phyloP scores from a whole-genome alignment of 2,797 vertebrate species.

The Malurus splendens region DNA sequence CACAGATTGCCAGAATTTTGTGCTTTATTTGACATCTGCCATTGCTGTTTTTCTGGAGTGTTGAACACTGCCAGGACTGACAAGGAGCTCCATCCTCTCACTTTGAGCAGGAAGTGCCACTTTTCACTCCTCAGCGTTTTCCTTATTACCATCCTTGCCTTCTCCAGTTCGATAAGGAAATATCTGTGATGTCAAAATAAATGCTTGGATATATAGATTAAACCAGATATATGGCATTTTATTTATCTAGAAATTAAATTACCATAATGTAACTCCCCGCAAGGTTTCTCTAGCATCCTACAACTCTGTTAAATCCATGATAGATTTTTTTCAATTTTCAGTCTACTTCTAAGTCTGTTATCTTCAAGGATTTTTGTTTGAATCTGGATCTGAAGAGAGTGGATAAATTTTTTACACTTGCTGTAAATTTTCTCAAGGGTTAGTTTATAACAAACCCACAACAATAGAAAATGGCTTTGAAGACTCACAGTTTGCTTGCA shows the following conservation, averaged over 20 bases:
- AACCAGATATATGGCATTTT: neutral
- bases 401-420: neutral
- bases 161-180: neutral
- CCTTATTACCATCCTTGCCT: neutral
- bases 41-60: neutral
- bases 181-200: neutral
- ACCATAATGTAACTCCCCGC: neutral
- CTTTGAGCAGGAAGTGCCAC: neutral
- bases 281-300: neutral
- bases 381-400: neutral
- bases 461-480: neutral
- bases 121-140: neutral
- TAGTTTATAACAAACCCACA: neutral
- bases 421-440: slow-evolving; percentile 27
- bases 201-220: neutral
- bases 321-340: neutral
- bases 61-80: neutral
- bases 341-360: neutral
- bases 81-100: neutral
- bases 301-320: neutral
- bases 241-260: slow-evolving; percentile 23
- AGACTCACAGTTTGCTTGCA: neutral
- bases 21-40: neutral
- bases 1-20: neutral
- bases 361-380: slow-evolving; percentile 26